Conservation (phyloP, 2,888 invertebrate species). For the Willowsia nigromaculata region DNA sequence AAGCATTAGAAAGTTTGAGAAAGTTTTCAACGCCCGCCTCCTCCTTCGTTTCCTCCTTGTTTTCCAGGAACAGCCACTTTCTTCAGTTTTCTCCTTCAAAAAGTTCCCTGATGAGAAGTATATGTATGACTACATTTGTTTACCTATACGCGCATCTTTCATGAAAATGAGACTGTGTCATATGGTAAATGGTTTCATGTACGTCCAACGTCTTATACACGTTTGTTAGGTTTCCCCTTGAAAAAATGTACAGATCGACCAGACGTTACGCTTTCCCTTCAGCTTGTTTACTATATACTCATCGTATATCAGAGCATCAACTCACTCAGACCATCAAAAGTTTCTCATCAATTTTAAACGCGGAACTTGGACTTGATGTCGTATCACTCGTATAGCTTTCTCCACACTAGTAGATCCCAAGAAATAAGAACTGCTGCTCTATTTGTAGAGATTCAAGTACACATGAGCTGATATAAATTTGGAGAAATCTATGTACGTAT, state of each 20-base stretch:
- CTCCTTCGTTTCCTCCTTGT: constrained; percentile 27
- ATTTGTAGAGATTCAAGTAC: neutral
- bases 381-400: neutral
- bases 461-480: neutral
- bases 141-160: neutral
- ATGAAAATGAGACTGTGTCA: neutral
- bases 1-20: constrained; percentile 12
- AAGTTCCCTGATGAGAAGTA: constrained; percentile 26
- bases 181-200: neutral
- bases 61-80: constrained; percentile 28
- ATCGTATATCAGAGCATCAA: no score
- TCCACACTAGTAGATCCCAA: neutral
- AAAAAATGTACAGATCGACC: neutral
- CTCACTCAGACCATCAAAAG: constrained; percentile 1
- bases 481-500: neutral
- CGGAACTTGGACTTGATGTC: neutral
- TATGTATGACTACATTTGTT: neutral
- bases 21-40: constrained; percentile 39
- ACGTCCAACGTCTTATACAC: neutral
- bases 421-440: neutral
- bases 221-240: no score
- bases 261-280: neutral
- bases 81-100: neutral
- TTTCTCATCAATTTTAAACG: neutral
- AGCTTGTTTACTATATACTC: neutral